These are phyloP conservation scores for Drepanosiphum platanoidis DNA, from an alignment of 2,888 invertebrate species.

Conservation along the genomic window DNA sequence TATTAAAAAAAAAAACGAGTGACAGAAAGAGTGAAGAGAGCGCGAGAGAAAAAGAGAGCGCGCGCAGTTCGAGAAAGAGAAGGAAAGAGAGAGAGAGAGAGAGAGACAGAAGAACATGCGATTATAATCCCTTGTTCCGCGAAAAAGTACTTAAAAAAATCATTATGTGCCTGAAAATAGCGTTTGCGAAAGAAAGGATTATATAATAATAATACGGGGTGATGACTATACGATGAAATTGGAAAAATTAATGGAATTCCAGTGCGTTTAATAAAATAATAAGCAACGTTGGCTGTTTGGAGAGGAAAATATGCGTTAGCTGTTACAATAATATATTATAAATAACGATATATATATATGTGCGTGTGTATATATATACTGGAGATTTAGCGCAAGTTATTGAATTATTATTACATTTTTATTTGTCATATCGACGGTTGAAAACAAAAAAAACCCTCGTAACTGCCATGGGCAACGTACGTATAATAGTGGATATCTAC, in stretches of 20 bases:
- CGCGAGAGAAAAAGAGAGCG: background rate
- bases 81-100: background rate
- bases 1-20: background rate
- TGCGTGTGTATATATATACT: too few relatives aligned
- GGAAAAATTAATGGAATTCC: constrained; percentile 58
- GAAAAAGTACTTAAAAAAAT: constrained; percentile 49
- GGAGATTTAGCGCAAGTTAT: background rate
- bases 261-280: background rate
- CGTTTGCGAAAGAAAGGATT: constrained; percentile 49
- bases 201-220: constrained; percentile 9
- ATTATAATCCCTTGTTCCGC: constrained; percentile 24
- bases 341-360: background rate
- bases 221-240: constrained; percentile 44
- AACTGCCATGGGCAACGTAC: too few relatives aligned
- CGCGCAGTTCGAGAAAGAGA: too few relatives aligned
- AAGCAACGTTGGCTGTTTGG: background rate
- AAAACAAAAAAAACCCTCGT: background rate
- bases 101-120: background rate
- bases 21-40: background rate
- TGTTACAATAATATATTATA: background rate
- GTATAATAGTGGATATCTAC: too few relatives aligned
- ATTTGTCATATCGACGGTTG: background rate
- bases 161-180: constrained; percentile 13
- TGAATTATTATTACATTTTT: background rate
- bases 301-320: constrained; percentile 14